Evolutionary conservation across 2,797 vertebrate species (phyloP).

Genomic region (Melanitta fusca): DNA sequence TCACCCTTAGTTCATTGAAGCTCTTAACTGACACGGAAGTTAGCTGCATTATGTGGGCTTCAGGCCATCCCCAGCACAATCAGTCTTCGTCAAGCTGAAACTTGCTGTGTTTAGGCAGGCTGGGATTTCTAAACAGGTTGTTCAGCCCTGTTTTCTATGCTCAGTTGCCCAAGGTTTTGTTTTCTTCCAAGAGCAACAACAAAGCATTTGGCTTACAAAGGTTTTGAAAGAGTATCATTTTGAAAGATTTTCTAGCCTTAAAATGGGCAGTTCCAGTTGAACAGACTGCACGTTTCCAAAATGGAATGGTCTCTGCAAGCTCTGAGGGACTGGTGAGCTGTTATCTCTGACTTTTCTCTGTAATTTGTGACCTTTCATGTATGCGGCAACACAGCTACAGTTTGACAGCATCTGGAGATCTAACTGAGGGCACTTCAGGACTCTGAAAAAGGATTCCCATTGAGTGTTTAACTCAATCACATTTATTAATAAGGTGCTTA

Average conservation of each 20-base stretch:
- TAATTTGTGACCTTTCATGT: not conserved
- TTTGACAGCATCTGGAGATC: not conserved
- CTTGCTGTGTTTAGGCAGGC: constrained; percentile 66
- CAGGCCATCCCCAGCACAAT: constrained; percentile 48
- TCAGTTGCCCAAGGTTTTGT: constrained; percentile 64
- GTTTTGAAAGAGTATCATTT: constrained; percentile 3
- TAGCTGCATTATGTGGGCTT: constrained; percentile 53
- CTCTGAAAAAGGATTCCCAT: not conserved
- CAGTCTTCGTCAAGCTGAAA: constrained; percentile 62
- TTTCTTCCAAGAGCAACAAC: constrained; percentile 60
- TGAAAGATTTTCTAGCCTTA: not conserved
- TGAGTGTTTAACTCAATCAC: not conserved
- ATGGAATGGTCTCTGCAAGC: not conserved
- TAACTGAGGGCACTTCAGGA: not conserved
- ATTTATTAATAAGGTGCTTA: not conserved
- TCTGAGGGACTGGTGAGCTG: not conserved
- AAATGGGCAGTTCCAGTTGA: not conserved
- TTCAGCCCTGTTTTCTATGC: constrained; percentile 65
- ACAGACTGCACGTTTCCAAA: not conserved
- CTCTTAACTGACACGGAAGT: constrained; percentile 54
- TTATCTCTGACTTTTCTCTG: not conserved
- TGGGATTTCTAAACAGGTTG: constrained; percentile 67
- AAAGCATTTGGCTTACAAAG: constrained; percentile 18
- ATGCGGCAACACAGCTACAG: not conserved
- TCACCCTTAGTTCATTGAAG: not conserved